These are phyloP conservation scores for Phaethornis superciliosus DNA, from an alignment of 2,113 vertebrate species.

Conservation along the genomic window DNA sequence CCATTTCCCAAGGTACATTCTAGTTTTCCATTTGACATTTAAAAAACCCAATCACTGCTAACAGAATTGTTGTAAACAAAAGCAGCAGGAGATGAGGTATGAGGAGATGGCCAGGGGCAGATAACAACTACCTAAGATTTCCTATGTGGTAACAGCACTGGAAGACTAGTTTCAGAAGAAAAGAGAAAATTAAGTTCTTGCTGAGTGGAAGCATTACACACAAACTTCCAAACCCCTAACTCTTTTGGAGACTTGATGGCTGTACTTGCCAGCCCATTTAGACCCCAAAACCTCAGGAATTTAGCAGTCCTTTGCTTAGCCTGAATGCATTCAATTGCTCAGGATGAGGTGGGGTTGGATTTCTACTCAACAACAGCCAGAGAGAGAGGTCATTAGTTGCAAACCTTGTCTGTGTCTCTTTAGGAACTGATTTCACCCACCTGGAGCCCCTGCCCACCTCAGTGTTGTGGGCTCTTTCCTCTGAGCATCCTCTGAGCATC, in stretches of 20 bases:
- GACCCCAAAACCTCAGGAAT: not conserved
- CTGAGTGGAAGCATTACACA: not conserved
- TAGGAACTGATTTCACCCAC: not conserved
- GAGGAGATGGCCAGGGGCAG: not conserved
- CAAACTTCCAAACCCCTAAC: not conserved
- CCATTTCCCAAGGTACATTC: not conserved
- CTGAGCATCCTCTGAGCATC: not conserved
- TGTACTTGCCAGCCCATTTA: not conserved
- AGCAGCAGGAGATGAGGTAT: not conserved
- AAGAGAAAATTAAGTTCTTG: not conserved
- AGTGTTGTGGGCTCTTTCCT: not conserved
- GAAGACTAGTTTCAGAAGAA: not conserved
- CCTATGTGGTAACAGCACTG: not conserved
- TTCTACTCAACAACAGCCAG: too few species aligned
- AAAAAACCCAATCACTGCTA: not conserved
- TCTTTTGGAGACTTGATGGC: not conserved
- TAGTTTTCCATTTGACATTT: not conserved
- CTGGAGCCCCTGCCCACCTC: not conserved
- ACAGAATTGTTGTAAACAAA: not conserved
- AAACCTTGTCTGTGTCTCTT: not conserved
- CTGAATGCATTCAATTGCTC: accelerated
- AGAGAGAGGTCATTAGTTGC: not conserved
- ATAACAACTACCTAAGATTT: not conserved
- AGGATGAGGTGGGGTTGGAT: too few species aligned
- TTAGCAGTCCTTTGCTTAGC: not conserved